Conservation (phyloP, 2,113 vertebrate species). For the Odobenus rosmarus region DNA sequence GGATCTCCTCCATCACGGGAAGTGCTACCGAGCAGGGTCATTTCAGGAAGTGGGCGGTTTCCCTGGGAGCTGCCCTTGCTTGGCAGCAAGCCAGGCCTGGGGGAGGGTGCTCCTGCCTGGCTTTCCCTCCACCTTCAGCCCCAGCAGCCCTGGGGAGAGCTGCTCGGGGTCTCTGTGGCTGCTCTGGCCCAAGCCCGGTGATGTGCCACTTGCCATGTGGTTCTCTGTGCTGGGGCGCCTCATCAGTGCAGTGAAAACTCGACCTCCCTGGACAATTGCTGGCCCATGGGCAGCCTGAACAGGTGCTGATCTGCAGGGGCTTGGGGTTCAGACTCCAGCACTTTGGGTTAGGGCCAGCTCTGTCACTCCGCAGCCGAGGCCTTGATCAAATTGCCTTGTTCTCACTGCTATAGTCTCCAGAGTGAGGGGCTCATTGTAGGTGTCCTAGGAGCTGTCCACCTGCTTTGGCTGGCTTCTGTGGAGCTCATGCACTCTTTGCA, state of each 20-base stretch:
- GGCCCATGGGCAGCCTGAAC: rapidly evolving
- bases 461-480: rapidly evolving
- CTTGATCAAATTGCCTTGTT: rapidly evolving
- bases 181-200: background rate
- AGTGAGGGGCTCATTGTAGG: background rate
- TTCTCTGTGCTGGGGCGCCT: rapidly evolving
- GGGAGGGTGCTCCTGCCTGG: rapidly evolving
- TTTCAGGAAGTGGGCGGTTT: background rate
- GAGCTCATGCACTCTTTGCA: rapidly evolving
- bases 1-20: background rate
- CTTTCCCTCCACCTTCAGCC: background rate
- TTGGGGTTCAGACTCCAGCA: background rate
- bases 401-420: rapidly evolving
- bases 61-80: background rate
- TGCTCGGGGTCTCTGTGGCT: rapidly evolving
- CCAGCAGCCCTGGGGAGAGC: rapidly evolving
- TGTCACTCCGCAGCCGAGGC: rapidly evolving
- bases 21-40: rapidly evolving
- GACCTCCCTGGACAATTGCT: rapidly evolving
- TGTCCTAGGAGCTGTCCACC: rapidly evolving
- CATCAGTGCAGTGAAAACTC: rapidly evolving
- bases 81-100: background rate
- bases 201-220: rapidly evolving
- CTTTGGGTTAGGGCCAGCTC: rapidly evolving
- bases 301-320: background rate